phyloP scores from a whole-genome alignment of 2,888 invertebrate species.

The Athetis lepigone region DNA sequence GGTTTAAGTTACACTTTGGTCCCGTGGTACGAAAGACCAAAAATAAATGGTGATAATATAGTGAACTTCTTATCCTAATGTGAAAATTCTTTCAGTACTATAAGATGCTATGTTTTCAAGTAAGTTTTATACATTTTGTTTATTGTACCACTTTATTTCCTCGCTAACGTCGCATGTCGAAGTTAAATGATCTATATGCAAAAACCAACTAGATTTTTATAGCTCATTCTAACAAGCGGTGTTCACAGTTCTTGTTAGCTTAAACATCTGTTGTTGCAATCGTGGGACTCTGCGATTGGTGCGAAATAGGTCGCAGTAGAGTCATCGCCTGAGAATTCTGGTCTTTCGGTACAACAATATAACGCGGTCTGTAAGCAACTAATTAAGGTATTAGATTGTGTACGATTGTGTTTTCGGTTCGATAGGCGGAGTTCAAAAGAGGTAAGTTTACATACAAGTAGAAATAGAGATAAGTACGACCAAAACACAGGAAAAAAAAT shows the following conservation, averaged over 20 bases:
- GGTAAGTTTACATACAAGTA: constrained; percentile 7
- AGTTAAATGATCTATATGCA: neutral
- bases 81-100: no score
- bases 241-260: constrained; percentile 54
- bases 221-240: constrained; percentile 29
- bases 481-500: neutral
- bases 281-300: constrained; percentile 55
- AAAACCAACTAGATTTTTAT: constrained; percentile 37
- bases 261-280: constrained; percentile 64
- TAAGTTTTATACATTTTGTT: no score
- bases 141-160: no score
- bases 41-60: no score
- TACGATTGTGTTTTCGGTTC: constrained; percentile 50
- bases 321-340: constrained; percentile 61
- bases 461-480: neutral
- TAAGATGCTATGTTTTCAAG: no score
- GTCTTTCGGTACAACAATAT: constrained; percentile 55
- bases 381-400: constrained; percentile 55
- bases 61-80: no score
- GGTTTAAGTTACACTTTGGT: neutral
- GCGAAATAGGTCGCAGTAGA: constrained; percentile 65
- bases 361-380: constrained; percentile 50
- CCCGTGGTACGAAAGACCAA: neutral
- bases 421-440: constrained; percentile 16
- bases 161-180: no score